A percentile compares a stretch with the other conserved stretches of the same genome.
phyloP scores from a whole-genome alignment of 1,140 invertebrate species.

The Subanguina moxae region DNA sequence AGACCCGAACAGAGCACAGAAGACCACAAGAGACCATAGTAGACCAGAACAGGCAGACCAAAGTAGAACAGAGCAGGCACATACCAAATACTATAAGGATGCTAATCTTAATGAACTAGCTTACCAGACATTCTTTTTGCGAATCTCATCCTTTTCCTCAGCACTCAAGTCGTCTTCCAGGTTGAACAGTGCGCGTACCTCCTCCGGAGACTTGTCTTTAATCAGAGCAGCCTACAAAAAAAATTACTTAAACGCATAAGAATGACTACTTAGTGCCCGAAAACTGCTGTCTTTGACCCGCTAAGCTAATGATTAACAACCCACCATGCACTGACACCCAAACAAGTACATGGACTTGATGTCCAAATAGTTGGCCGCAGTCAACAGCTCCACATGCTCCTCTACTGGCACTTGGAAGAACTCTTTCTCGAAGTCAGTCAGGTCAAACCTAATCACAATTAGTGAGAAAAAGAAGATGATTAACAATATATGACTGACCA shows the following conservation, averaged over 20 bases:
- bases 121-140: slow-evolving; percentile 14
- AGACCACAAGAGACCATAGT: no score
- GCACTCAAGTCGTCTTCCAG: slow-evolving; percentile 16
- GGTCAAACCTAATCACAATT: no score
- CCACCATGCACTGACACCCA: slow-evolving; percentile 25
- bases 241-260: neutral
- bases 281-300: neutral
- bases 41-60: no score
- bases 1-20: no score
- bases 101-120: no score
- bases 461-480: no score
- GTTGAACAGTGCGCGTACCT: slow-evolving; percentile 11
- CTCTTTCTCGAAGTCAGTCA: slow-evolving; percentile 30
- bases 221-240: slow-evolving; percentile 14
- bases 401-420: slow-evolving; percentile 40
- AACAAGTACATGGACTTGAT: slow-evolving; percentile 39
- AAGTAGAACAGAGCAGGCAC: no score
- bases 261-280: neutral
- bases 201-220: slow-evolving; percentile 17
- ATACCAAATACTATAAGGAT: no score
- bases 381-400: neutral
- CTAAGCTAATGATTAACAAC: neutral
- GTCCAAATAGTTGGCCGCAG: slow-evolving; percentile 16
- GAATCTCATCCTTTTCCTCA: slow-evolving; percentile 19
- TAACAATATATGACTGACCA: no score